Evolutionary conservation across 2,888 invertebrate genomes (phyloP).

Genomic region (Leucophora obtusa): DNA sequence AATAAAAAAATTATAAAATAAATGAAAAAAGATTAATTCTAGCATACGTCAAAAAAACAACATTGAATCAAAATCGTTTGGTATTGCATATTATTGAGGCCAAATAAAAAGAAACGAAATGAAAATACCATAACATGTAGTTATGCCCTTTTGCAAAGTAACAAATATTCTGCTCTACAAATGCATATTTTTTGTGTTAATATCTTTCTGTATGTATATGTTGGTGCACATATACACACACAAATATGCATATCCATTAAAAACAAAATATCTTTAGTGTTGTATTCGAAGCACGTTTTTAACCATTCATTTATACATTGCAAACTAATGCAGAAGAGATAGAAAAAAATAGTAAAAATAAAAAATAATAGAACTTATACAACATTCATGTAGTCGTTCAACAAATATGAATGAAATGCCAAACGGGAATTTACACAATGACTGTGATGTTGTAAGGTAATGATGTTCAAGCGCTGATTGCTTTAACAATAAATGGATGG

Average conservation of each 20-base stretch:
- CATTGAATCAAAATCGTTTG: no score
- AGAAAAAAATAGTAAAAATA: not conserved
- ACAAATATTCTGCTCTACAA: not conserved
- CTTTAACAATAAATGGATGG: not conserved
- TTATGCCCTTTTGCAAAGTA: not conserved
- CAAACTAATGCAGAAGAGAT: constrained; percentile 25
- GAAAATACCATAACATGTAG: no score
- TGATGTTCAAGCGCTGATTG: constrained; percentile 52
- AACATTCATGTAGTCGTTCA: constrained; percentile 24
- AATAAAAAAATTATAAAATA: no score
- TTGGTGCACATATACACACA: not conserved
- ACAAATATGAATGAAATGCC: constrained; percentile 39
- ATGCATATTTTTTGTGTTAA: not conserved
- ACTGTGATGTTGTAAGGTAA: constrained; percentile 37
- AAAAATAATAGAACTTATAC: not conserved
- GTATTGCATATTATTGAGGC: no score
- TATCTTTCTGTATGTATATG: not conserved
- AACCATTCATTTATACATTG: constrained; percentile 44
- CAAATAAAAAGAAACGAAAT: no score
- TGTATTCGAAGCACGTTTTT: constrained; percentile 54
- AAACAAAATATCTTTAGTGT: constrained; percentile 4
- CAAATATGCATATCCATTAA: not conserved
- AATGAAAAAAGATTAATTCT: no score
- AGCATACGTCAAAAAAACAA: no score
- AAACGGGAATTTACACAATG: constrained; percentile 46